Conservation (phyloP, 2,113 vertebrate species). For the Crotalus horridus region DNA sequence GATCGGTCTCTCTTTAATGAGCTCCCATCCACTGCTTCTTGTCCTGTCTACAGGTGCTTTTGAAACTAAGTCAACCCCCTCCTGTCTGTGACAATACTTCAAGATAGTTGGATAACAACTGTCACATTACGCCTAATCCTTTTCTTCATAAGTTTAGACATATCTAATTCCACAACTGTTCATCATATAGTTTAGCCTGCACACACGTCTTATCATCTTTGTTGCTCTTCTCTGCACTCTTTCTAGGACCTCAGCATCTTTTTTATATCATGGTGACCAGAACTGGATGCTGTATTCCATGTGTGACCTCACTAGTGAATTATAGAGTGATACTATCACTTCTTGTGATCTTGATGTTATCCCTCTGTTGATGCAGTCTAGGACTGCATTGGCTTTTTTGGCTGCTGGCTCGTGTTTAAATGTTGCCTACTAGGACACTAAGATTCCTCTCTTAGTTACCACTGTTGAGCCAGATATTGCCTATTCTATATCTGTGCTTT, state of each 20-base stretch:
- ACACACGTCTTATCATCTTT: not conserved
- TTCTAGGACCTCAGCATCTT: not conserved
- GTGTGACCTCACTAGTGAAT: not conserved
- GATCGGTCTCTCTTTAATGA: not conserved
- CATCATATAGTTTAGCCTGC: not conserved
- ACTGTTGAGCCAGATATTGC: not conserved
- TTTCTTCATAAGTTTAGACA: not conserved
- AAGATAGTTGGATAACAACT: not conserved
- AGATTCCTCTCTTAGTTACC: not conserved
- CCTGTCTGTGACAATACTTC: not conserved
- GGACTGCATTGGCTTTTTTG: not conserved
- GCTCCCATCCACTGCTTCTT: not conserved
- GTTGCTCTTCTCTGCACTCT: not conserved
- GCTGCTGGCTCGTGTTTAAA: not conserved
- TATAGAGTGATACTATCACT: not conserved
- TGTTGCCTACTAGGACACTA: not conserved
- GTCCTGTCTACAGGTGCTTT: not conserved
- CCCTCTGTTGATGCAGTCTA: not conserved
- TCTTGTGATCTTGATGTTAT: not conserved
- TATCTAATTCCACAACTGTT: not conserved
- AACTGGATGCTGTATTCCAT: not conserved
- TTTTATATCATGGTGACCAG: not conserved
- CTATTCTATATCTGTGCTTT: not conserved
- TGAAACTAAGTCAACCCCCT: not conserved
- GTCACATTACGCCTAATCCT: not conserved